phyloP scores from a whole-genome alignment of 2,797 vertebrate genomes.

The Eulemur mongoz region DNA sequence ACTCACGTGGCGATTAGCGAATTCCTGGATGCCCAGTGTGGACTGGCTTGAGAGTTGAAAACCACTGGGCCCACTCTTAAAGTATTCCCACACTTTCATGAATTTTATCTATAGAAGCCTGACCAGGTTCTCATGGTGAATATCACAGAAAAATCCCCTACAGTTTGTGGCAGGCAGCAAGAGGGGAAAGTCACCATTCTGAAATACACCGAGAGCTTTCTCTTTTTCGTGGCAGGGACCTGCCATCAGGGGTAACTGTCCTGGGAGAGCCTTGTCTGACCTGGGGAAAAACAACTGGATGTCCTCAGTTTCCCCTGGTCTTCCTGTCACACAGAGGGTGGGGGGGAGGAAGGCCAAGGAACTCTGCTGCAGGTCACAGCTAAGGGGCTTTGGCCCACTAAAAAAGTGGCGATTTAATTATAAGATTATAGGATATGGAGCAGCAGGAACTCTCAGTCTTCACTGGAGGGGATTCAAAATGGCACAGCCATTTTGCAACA shows the following conservation, averaged over 20 bases:
- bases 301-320: neutral
- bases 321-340: neutral
- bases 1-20: fast-evolving
- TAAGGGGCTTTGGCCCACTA: neutral
- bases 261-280: neutral
- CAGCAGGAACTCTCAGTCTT: neutral
- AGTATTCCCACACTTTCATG: neutral
- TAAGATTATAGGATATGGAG: neutral
- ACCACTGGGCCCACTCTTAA: neutral
- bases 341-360: neutral
- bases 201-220: neutral
- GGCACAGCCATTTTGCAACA: neutral
- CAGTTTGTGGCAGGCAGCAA: neutral
- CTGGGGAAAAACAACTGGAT: neutral
- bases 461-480: neutral
- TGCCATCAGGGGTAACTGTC: neutral
- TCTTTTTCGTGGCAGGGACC: neutral
- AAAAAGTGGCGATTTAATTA: neutral
- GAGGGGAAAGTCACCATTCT: neutral
- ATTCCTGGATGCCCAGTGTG: fast-evolving
- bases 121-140: neutral
- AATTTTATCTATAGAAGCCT: neutral
- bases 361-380: neutral
- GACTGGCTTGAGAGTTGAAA: neutral
- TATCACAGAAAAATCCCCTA: neutral